A percentile compares a stretch with the other conserved stretches of the same genome.
These are phyloP conservation scores for Formicarius rufipectus DNA, from an alignment of 2,113 vertebrate species.

Conservation along the genomic window DNA sequence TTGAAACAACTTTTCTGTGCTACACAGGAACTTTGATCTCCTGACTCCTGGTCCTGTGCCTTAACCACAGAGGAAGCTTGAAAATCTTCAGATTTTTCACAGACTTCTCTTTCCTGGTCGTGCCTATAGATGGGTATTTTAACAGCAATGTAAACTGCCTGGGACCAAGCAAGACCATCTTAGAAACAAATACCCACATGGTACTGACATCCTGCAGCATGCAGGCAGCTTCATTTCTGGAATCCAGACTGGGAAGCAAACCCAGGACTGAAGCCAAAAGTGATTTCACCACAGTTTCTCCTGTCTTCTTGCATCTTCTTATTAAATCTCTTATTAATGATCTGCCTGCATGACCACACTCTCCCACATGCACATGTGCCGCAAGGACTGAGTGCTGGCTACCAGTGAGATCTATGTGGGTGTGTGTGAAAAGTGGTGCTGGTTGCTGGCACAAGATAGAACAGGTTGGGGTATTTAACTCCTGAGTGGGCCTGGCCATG, in stretches of 20 bases:
- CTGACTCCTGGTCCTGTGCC: constrained; percentile 4
- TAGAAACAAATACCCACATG: neutral
- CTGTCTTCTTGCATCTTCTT: neutral
- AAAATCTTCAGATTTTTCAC: neutral
- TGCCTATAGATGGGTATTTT: neutral
- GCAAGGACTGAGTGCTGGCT: neutral
- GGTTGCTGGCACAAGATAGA: neutral
- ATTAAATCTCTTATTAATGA: neutral
- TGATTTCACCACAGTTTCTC: neutral
- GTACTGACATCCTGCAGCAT: neutral
- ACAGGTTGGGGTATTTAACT: neutral
- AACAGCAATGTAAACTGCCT: neutral
- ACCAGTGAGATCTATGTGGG: neutral
- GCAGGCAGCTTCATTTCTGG: neutral
- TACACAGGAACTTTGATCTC: neutral
- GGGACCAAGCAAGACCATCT: neutral
- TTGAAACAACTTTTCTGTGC: neutral
- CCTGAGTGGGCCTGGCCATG: neutral
- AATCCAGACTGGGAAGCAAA: neutral
- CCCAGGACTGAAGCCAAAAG: neutral
- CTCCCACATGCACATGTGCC: rapidly evolving
- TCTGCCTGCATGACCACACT: neutral
- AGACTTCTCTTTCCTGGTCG: neutral
- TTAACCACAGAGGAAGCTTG: constrained; percentile 34
- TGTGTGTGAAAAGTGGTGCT: neutral